These are phyloP conservation scores for Mastigias papua DNA, from an alignment of 30 jellyfish, hydroid and myxozoan species.

Conservation along the genomic window DNA sequence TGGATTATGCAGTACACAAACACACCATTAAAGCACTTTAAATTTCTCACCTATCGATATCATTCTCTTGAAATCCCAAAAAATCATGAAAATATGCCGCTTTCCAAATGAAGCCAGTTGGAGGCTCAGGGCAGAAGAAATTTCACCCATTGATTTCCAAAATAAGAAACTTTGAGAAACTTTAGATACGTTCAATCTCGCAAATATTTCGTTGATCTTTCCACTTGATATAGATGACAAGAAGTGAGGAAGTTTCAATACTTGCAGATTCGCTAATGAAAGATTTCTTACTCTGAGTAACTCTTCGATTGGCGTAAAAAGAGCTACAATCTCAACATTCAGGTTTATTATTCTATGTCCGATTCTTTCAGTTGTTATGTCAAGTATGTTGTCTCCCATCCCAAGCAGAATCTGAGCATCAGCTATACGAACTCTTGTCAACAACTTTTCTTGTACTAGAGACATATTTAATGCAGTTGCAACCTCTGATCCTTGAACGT, in stretches of 20 bases:
- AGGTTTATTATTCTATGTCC: constrained; percentile 30
- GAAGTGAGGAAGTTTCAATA: constrained; percentile 7
- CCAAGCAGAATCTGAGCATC: constrained; percentile 55
- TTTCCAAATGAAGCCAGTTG: constrained; percentile 19
- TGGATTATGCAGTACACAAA: too few species aligned
- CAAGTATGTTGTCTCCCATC: background rate
- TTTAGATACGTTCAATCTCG: background rate
- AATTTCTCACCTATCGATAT: constrained; percentile 26
- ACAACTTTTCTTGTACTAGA: constrained; percentile 12
- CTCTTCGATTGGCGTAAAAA: constrained; percentile 42
- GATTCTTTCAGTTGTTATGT: background rate
- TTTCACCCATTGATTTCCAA: constrained; percentile 35
- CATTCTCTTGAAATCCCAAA: constrained; percentile 40
- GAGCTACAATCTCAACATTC: background rate
- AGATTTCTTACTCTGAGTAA: background rate
- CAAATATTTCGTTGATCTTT: background rate
- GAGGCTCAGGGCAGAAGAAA: constrained; percentile 4
- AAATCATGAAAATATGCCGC: constrained; percentile 33
- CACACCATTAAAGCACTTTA: too few species aligned
- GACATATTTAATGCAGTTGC: constrained; percentile 25
- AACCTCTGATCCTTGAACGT: constrained; percentile 1
- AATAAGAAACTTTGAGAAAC: constrained; percentile 24
- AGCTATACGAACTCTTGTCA: constrained; percentile 17
- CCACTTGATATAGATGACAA: background rate
- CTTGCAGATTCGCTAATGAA: background rate